These are phyloP conservation scores for Doryteuthis pealeii DNA, from an alignment of 1,140 invertebrate genomes.

Conservation along the genomic window DNA sequence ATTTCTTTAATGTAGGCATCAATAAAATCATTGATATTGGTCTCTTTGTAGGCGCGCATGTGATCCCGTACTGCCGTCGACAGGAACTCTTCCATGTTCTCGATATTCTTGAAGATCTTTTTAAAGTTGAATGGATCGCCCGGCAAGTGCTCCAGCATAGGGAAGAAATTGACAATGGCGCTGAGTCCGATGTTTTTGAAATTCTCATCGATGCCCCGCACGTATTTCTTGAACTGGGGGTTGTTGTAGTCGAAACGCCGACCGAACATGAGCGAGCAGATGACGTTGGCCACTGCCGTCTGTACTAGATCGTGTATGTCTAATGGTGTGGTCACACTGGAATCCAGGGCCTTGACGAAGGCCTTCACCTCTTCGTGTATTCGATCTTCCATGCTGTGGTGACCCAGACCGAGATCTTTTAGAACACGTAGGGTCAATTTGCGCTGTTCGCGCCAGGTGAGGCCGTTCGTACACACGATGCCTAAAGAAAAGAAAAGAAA, in stretches of 20 bases:
- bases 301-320: constrained; percentile 28
- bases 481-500: constrained; percentile 22
- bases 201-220: constrained; percentile 30
- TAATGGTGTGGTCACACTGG: constrained; percentile 19
- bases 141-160: constrained; percentile 28
- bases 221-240: constrained; percentile 20
- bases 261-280: constrained; percentile 86
- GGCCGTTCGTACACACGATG: constrained; percentile 46
- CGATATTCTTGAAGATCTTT: constrained; percentile 27
- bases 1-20: constrained; percentile 40
- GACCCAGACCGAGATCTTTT: constrained; percentile 74
- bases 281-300: constrained; percentile 67
- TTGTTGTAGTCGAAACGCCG: constrained; percentile 65
- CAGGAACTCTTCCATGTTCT: constrained; percentile 25
- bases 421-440: constrained; percentile 73
- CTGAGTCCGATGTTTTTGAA: constrained; percentile 28
- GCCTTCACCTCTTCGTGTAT: constrained; percentile 67
- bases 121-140: constrained; percentile 34
- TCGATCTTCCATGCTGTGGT: constrained; percentile 71
- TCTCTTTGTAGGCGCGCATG: constrained; percentile 31
- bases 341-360: constrained; percentile 23
- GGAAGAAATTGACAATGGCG: constrained; percentile 36
- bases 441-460: constrained; percentile 75
- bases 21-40: constrained; percentile 41
- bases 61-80: constrained; percentile 15